Evolutionary conservation across 37 sponge, comb jelly and placozoan genomes (phyloP), one percentile per base, ranked within the genome.

Genomic region (Amphimedon queenslandica): DNA sequence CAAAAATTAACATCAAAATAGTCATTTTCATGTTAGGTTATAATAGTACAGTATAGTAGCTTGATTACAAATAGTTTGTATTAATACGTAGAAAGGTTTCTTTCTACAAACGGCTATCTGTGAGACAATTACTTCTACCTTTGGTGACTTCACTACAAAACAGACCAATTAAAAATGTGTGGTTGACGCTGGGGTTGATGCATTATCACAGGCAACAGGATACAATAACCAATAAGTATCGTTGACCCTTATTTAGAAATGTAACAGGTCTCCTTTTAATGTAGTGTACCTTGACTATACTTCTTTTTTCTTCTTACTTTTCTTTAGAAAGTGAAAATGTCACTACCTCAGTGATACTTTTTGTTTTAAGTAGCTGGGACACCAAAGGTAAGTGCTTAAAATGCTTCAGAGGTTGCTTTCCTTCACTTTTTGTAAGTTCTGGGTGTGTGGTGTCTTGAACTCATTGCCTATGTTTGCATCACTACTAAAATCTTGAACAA

Each of bases 131-230:
- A 3, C 71, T 39, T 70, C 8, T 40, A 27, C 71, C 71, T 16
- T 18, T 70, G 2, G 71, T 36, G 2, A 47, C 71, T 42, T 70
- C 43, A 24, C 71, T 47, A 40, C 71, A 41, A n/a, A 70, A 23
- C 37, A 70, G 68, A 4, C 25, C 37, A 28, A 18, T 30, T 70
- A 42, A 70, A 70, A 42, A 40, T 42, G 71, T 3, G 71, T 47
- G 37, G 71, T 41, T 70, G 71, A 70, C 3, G 71, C 71, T 41
- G 71, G 71, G 5, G 51, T 40, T 43, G 71, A 42, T 5, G 40
- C 3, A 23, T 41, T 70, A 29, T 70, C 71, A 70, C 71, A 70
- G 24, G 71, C 71, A 30, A 70, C 71, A 23, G 51, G 51, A 21
- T 42, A 70, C 24, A 70, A 42, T 20, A 30, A 47, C 18, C 47